Conservation (phyloP, 2,797 vertebrate genomes). For the Galago senegalensis region DNA sequence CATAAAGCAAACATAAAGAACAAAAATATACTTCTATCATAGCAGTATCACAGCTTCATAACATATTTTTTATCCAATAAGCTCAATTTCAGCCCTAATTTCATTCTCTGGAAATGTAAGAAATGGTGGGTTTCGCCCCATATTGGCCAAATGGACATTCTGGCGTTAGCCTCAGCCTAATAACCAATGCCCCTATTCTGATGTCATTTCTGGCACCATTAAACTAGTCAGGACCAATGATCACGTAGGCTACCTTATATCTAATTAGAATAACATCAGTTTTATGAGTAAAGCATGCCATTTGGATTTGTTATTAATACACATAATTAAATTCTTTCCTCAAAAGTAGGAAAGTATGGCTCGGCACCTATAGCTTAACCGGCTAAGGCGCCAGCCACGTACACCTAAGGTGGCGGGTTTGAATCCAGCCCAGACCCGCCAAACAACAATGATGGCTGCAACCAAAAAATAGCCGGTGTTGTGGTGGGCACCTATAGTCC, state of each 20-base stretch:
- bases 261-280: conserved; percentile 1
- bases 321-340: neutral
- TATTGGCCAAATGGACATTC: neutral
- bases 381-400: no score
- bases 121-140: neutral
- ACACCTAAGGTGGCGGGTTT: no score
- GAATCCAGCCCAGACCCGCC: no score
- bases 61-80: neutral
- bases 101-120: conserved; percentile 13
- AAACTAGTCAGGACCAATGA: neutral
- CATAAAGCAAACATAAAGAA: conserved; percentile 36
- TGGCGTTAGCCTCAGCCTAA: conserved; percentile 20
- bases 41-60: neutral
- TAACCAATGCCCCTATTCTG: neutral
- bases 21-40: conserved; percentile 13
- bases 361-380: no score
- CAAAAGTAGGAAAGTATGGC: conserved; percentile 10
- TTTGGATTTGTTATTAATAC: conserved; percentile 36
- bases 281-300: neutral
- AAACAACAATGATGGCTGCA: no score
- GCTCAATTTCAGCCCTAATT: conserved; percentile 12
- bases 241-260: neutral
- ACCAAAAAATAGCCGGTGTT: no score
- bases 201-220: conserved; percentile 14
- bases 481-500: no score